These are phyloP conservation scores for Pongo pygmaeus DNA, from an alignment of 2,113 vertebrate species.

Conservation along the genomic window DNA sequence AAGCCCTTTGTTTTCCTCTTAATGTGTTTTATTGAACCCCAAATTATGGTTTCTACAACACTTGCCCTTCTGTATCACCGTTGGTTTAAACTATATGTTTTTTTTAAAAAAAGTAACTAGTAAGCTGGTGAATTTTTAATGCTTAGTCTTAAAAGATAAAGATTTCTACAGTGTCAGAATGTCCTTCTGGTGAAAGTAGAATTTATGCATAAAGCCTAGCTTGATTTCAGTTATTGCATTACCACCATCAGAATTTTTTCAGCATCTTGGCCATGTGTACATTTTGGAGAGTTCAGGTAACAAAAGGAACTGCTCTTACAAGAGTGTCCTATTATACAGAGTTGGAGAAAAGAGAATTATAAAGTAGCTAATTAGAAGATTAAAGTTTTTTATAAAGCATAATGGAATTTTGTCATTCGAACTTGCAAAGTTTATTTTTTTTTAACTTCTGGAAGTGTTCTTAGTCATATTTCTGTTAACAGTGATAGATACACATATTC, in stretches of 20 bases:
- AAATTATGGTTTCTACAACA: slow-evolving; percentile 28
- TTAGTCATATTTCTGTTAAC: slow-evolving; percentile 34
- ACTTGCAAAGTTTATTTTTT: slow-evolving; percentile 10
- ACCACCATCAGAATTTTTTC: not conserved
- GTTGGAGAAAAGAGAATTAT: slow-evolving; percentile 33
- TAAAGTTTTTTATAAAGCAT: not conserved
- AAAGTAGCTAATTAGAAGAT: slow-evolving; percentile 34
- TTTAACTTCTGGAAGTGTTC: not conserved
- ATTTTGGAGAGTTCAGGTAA: not conserved
- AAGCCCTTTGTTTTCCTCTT: slow-evolving; percentile 26
- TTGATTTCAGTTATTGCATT: slow-evolving; percentile 6
- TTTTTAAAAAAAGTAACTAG: not conserved
- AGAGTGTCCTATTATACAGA: not conserved
- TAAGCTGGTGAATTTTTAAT: slow-evolving; percentile 54
- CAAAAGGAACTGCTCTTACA: not conserved
- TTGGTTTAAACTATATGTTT: slow-evolving; percentile 33
- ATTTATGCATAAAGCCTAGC: slow-evolving; percentile 10
- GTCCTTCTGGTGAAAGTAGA: slow-evolving; percentile 10
- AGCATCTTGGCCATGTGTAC: slow-evolving; percentile 7
- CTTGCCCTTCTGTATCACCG: not conserved
- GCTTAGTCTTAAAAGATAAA: slow-evolving; percentile 28
- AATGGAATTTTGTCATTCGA: slow-evolving; percentile 33
- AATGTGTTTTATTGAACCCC: slow-evolving; percentile 18
- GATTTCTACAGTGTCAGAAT: slow-evolving; percentile 1
- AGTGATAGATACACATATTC: not conserved